A percentile compares a stretch with the other conserved stretches of the same genome.
Conservation (phyloP, 2,888 invertebrate genomes). For the Orthonevra nobilis region DNA sequence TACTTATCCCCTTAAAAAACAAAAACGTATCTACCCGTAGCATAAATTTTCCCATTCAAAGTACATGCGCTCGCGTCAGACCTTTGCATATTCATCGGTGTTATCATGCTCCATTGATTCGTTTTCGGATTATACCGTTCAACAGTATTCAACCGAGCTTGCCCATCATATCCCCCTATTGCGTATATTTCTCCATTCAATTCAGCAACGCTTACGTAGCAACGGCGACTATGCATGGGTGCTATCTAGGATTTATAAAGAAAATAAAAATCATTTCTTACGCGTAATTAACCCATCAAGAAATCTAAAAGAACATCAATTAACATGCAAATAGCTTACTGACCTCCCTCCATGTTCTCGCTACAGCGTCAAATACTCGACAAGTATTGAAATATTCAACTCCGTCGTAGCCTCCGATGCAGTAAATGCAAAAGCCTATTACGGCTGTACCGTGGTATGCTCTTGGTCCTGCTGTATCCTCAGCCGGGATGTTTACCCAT, state of each 20-base stretch:
- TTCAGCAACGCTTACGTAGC: constrained; percentile 92
- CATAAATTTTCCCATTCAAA: constrained; percentile 84
- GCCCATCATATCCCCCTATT: constrained; percentile 93
- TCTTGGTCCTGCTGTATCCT: constrained; percentile 90
- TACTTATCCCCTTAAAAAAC: not conserved
- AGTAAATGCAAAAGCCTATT: constrained; percentile 90
- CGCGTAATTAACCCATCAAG: constrained; percentile 33
- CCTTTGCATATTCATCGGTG: constrained; percentile 92
- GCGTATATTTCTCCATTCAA: constrained; percentile 90
- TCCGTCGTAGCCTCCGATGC: constrained; percentile 97
- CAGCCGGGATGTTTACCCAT: constrained; percentile 87
- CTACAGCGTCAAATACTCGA: constrained; percentile 92
- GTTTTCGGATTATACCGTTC: constrained; percentile 91
- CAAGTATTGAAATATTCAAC: constrained; percentile 89
- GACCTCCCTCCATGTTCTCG: constrained; percentile 91
- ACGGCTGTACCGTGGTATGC: constrained; percentile 97
- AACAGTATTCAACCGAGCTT: constrained; percentile 91
- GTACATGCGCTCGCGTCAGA: constrained; percentile 96
- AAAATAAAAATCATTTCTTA: constrained; percentile 1
- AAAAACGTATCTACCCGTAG: constrained; percentile 74
- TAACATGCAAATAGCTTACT: constrained; percentile 44
- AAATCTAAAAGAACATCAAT: constrained; percentile 24
- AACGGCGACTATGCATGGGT: constrained; percentile 93
- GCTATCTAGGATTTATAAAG: constrained; percentile 82
- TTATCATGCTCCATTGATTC: constrained; percentile 94